These are phyloP conservation scores for Dryadula phaetusa DNA, from an alignment of 2,888 invertebrate genomes.

Conservation along the genomic window DNA sequence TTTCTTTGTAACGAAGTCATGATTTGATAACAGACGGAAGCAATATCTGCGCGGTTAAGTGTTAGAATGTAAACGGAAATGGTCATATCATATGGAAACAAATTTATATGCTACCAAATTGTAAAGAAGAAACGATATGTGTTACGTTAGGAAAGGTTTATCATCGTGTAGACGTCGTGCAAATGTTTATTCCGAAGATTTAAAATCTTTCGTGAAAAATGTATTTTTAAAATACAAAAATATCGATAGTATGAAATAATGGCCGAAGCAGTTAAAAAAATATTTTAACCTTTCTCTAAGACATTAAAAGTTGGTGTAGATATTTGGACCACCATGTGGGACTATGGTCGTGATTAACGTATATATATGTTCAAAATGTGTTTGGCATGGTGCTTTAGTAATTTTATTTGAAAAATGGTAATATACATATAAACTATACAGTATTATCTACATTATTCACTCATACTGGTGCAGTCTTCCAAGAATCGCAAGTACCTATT, in stretches of 20 bases:
- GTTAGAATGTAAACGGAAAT: slow-evolving; percentile 67
- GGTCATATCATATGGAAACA: slow-evolving; percentile 82
- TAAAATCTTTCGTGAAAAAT: slow-evolving; percentile 76
- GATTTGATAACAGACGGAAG: slow-evolving; percentile 59
- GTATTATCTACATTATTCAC: slow-evolving; percentile 72
- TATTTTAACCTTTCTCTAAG: slow-evolving; percentile 44
- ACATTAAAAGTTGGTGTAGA: slow-evolving; percentile 49
- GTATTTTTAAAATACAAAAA: slow-evolving; percentile 79
- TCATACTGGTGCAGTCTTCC: slow-evolving; percentile 77
- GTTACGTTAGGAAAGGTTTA: slow-evolving; percentile 72
- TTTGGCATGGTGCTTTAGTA: slow-evolving; percentile 77
- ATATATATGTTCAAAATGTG: slow-evolving; percentile 66
- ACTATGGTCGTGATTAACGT: slow-evolving; percentile 51
- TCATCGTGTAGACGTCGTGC: slow-evolving; percentile 71
- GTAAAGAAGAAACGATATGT: slow-evolving; percentile 69
- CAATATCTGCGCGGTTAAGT: slow-evolving; percentile 70
- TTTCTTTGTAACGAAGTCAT: slow-evolving; percentile 51
- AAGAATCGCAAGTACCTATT: slow-evolving; percentile 63
- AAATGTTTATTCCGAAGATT: slow-evolving; percentile 73
- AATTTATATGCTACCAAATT: slow-evolving; percentile 71
- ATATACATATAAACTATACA: slow-evolving; percentile 64
- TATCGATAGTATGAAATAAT: slow-evolving; percentile 41
- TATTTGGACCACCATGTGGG: slow-evolving; percentile 50
- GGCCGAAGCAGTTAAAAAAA: slow-evolving; percentile 40
- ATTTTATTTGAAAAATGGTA: slow-evolving; percentile 71